phyloP scores from a whole-genome alignment of 2,888 invertebrate species.

The Neoaliturus tenellus region DNA sequence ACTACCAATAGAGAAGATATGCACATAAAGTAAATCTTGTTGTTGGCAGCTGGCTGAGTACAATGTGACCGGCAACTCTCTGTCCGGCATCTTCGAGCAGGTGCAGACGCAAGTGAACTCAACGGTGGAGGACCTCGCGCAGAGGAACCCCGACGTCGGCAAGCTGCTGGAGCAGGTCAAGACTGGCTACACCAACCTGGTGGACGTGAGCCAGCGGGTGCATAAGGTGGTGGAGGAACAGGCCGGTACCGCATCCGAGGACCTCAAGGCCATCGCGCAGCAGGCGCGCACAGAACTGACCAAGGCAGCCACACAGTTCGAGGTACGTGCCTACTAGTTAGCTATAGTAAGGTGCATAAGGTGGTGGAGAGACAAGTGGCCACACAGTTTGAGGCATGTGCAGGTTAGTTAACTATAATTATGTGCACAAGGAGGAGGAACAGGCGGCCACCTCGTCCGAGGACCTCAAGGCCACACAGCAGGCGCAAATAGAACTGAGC shows the following conservation, averaged over 20 bases:
- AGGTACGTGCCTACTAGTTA: constrained; percentile 20
- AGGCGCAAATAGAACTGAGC: no score
- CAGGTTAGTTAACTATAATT: no score
- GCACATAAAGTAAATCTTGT: no score
- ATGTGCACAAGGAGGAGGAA: no score
- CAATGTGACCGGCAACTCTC: constrained; percentile 13
- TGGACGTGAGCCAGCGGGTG: constrained; percentile 16
- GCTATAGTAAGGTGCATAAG: no score
- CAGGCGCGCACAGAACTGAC: constrained; percentile 9
- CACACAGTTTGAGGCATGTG: no score
- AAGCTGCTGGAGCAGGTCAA: constrained; percentile 44
- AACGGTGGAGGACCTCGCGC: constrained; percentile 13
- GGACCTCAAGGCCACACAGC: no score
- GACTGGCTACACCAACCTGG: constrained; percentile 11
- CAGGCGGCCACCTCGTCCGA: no score
- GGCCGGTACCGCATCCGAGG: not conserved
- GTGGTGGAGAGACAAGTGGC: no score
- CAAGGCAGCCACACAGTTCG: constrained; percentile 17
- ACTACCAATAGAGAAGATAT: not conserved
- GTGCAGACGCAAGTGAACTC: constrained; percentile 7
- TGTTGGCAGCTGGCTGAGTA: constrained; percentile 16
- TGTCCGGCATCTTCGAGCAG: not conserved
- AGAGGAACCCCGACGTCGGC: constrained; percentile 34
- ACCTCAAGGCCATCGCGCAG: constrained; percentile 32
- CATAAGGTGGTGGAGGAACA: constrained; percentile 22